Base-by-base conservation (phyloP, 2,797 vertebrate genomes). In the Sebastes hubbsi region DNA sequence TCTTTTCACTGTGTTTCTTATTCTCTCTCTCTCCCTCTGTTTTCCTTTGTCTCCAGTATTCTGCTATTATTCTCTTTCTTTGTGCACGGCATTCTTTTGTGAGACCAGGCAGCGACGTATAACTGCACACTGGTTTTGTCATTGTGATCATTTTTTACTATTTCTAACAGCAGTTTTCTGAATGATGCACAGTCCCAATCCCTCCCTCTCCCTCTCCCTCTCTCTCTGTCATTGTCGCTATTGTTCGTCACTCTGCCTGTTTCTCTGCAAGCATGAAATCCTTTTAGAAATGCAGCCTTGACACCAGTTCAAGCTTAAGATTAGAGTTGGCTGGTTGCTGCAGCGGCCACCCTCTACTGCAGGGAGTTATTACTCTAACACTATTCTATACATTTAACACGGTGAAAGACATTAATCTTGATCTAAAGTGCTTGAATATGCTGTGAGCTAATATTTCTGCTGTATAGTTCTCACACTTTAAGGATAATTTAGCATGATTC, bases 261-360 rank as follows among this genome's bases (percentile, higher is more conserved):
- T 63, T 82, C 59, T 87, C 68, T 65, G 78, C 77, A 12, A 85
- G 86, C 86, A 87, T 91, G 85, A 90, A 91, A 93, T 94, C 72
- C 70, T 84, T 90, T 91, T 80, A 81, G 34, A 87, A 81, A 83
- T 77, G 67, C 27, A 52, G 87, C 80, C 69, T 84, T 87, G 89
- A 88, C 86, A 88, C 64, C 60, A 69, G 58, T 90, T 87, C 66
- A 67, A 72, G 68, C 34, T 81, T 70, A 63, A 83, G 69, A 86
- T 86, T 83, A 71, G 71, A 86, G 64, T 25, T 74, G 67, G 64
- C 58, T 79, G 76, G 32, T 76, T 85, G 70, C 77, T 20, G 49
- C 20, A n/a, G 49, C 20, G 80, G n/a, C 59, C n/a, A 63, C 34
- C 22, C 67, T 77, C 24, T 11, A 34, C 38, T 79, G 71, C 49